phyloP scores from a whole-genome alignment of 2,113 vertebrate species.

The Myrmecobius fasciatus region DNA sequence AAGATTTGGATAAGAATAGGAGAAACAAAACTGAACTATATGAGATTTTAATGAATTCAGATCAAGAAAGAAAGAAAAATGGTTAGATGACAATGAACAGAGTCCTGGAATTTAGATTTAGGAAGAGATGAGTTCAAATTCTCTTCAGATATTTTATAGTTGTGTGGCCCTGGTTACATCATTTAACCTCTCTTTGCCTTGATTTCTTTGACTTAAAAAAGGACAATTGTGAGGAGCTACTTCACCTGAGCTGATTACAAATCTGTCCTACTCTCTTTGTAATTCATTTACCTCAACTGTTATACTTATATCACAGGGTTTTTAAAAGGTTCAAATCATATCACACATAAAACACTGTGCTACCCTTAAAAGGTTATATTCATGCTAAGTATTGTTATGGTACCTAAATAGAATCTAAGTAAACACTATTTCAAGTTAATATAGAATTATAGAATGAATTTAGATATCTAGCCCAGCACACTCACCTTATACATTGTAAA shows the following conservation, averaged over 20 bases:
- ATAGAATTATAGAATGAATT: background rate
- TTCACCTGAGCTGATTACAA: background rate
- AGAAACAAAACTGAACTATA: background rate
- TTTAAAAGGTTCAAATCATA: background rate
- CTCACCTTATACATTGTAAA: background rate
- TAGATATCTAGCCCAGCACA: background rate
- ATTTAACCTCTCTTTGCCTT: background rate
- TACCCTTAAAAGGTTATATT: background rate
- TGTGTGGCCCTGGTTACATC: background rate
- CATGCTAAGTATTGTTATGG: background rate
- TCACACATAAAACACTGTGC: background rate
- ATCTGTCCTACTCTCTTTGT: background rate
- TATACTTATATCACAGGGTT: background rate
- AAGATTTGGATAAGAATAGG: background rate
- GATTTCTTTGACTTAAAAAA: background rate
- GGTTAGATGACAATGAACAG: background rate
- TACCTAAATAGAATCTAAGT: background rate
- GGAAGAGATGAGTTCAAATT: conserved; percentile 12
- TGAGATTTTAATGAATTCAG: background rate
- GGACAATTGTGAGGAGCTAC: background rate
- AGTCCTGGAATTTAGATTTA: background rate
- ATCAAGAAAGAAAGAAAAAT: background rate
- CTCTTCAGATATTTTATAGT: background rate
- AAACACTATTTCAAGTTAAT: background rate
- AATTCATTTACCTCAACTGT: background rate